These are phyloP conservation scores for Mormyrops attenuatus DNA, from an alignment of 2,797 vertebrate species.

Conservation along the genomic window DNA sequence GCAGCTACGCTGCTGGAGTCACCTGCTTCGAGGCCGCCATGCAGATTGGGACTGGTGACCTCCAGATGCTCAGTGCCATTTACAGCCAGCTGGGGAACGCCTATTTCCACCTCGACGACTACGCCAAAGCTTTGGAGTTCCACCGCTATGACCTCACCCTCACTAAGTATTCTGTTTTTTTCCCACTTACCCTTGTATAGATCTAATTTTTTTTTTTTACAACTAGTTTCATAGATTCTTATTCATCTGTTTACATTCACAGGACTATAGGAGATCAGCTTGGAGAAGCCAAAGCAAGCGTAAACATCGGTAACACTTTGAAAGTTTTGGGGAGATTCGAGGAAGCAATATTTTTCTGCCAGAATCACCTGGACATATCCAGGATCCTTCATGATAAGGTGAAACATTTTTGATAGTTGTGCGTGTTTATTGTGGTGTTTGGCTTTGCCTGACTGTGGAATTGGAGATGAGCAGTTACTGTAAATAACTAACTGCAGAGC, in stretches of 20 bases:
- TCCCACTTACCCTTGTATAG: not conserved
- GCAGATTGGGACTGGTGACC: conserved; percentile 91
- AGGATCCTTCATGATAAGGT: conserved; percentile 88
- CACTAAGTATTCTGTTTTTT: conserved; percentile 11
- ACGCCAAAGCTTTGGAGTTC: conserved; percentile 87
- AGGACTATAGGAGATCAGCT: conserved; percentile 89
- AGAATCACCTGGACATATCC: conserved; percentile 90
- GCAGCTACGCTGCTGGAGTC: conserved; percentile 79
- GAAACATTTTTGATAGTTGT: conserved; percentile 23
- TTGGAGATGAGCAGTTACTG: conserved; percentile 14
- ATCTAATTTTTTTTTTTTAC: not conserved
- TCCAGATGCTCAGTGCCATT: conserved; percentile 95
- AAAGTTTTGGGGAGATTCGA: conserved; percentile 91
- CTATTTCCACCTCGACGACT: conserved; percentile 92
- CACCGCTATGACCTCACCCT: conserved; percentile 89
- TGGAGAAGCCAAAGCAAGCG: conserved; percentile 96
- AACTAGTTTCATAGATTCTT: not conserved
- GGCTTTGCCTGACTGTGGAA: not conserved
- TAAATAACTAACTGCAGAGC: conserved; percentile 21
- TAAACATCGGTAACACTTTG: conserved; percentile 92
- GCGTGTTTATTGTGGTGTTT: not conserved
- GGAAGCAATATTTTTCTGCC: conserved; percentile 88
- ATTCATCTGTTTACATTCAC: conserved; percentile 3
- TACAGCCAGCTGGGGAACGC: conserved; percentile 97
- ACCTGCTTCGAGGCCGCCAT: conserved; percentile 93